phyloP scores from a whole-genome alignment of 2,888 invertebrate genomes.

The Tachystola acroxantha region DNA sequence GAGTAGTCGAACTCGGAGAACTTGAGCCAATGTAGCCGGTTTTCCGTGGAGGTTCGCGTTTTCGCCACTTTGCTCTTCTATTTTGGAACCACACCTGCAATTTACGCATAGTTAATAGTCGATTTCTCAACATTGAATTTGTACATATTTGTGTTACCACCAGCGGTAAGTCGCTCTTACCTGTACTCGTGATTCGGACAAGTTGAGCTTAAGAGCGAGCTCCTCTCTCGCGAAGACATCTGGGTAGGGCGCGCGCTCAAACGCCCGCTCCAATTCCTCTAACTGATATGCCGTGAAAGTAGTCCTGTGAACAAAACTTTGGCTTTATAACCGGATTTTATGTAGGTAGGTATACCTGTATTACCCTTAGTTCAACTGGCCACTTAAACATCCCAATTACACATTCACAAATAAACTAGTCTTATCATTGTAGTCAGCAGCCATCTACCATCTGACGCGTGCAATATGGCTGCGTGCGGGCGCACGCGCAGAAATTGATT shows the following conservation, averaged over 20 bases:
- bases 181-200: constrained; percentile 86
- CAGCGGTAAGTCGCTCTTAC: no score
- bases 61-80: constrained; percentile 95
- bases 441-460: constrained; percentile 71
- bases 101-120: not conserved
- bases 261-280: constrained; percentile 95
- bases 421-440: constrained; percentile 27
- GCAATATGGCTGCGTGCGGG: constrained; percentile 75
- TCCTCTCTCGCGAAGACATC: constrained; percentile 97
- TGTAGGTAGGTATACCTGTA: no score
- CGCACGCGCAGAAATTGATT: constrained; percentile 73
- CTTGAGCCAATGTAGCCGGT: constrained; percentile 87
- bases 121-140: no score
- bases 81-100: constrained; percentile 91
- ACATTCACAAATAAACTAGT: constrained; percentile 43
- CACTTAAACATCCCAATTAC: constrained; percentile 22
- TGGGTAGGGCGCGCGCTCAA: constrained; percentile 96
- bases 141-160: no score
- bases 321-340: no score
- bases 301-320: constrained; percentile 85
- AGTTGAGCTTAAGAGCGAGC: constrained; percentile 91
- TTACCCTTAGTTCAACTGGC: no score
- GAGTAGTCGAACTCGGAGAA: constrained; percentile 81
- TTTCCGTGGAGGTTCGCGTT: constrained; percentile 94
- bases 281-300: constrained; percentile 97